phyloP scores from a whole-genome alignment of 2,113 vertebrate species.

The Pygoscelis adeliae region DNA sequence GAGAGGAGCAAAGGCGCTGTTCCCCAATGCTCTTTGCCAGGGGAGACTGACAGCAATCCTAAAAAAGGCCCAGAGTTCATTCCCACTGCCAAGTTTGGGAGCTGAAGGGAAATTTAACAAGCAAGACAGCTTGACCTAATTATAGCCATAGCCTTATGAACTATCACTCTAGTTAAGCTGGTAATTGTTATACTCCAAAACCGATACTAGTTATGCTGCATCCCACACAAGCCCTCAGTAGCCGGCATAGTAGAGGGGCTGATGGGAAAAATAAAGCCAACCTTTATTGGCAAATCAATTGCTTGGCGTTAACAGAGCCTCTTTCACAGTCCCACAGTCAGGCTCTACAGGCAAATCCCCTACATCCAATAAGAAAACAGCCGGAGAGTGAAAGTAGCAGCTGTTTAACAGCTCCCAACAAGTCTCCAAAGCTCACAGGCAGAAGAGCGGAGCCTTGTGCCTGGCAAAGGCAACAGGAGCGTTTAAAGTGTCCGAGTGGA shows the following conservation, averaged over 20 bases:
- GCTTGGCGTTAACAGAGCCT: neutral
- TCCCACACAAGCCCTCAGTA: neutral
- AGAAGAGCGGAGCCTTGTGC: neutral
- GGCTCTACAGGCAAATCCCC: neutral
- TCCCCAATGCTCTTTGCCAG: neutral
- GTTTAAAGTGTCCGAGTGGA: neutral
- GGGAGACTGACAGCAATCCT: neutral
- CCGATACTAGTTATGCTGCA: neutral
- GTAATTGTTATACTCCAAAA: neutral
- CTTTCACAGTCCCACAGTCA: neutral
- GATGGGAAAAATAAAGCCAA: neutral
- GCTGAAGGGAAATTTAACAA: neutral
- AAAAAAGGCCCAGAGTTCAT: neutral
- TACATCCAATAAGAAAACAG: neutral
- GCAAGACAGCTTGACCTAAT: constrained; percentile 37
- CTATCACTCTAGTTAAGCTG: neutral
- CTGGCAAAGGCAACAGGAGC: neutral
- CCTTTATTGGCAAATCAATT: neutral
- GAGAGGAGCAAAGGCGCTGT: neutral
- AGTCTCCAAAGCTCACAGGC: neutral
- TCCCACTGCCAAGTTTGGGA: neutral
- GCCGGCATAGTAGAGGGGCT: neutral
- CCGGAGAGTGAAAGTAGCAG: constrained; percentile 33
- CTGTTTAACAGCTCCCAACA: constrained; percentile 6
- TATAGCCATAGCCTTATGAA: neutral